Evolutionary conservation across 2,113 vertebrate species (phyloP).

Genomic region (Prionailurus viverrinus): DNA sequence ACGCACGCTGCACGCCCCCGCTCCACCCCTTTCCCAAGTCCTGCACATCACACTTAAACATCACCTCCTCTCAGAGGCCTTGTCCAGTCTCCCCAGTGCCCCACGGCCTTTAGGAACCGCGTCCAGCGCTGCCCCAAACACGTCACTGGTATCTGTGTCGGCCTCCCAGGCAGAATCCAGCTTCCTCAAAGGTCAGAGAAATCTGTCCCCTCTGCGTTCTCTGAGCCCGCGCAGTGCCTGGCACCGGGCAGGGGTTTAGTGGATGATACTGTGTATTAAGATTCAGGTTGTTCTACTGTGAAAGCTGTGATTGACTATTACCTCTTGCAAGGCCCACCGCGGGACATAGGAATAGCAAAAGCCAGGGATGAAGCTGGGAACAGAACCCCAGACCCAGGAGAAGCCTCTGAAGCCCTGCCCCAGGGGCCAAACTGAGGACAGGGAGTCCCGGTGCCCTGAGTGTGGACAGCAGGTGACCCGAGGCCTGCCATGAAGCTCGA

Average conservation of each 20-base stretch:
- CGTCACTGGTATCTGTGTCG: background rate
- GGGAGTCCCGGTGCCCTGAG: background rate
- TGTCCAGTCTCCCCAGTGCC: background rate
- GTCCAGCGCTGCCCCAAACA: background rate
- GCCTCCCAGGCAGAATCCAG: background rate
- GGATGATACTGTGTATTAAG: background rate
- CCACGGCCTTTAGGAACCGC: rapidly evolving
- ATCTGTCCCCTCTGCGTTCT: background rate
- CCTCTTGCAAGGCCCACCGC: background rate
- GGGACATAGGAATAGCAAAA: background rate
- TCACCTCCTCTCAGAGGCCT: background rate
- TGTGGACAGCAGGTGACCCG: background rate
- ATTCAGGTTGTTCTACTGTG: background rate
- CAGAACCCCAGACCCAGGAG: background rate
- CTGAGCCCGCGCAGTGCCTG: background rate
- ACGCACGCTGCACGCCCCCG: rapidly evolving
- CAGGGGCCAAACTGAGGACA: background rate
- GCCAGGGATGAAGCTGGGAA: background rate
- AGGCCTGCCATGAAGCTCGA: background rate
- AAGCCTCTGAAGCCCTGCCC: background rate
- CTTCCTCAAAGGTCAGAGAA: background rate
- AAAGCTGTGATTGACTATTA: background rate
- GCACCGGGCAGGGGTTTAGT: background rate
- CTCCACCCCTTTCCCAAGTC: background rate
- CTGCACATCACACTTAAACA: background rate